Base-by-base conservation (phyloP, 2,888 invertebrate genomes). In the Sialis lutaria region DNA sequence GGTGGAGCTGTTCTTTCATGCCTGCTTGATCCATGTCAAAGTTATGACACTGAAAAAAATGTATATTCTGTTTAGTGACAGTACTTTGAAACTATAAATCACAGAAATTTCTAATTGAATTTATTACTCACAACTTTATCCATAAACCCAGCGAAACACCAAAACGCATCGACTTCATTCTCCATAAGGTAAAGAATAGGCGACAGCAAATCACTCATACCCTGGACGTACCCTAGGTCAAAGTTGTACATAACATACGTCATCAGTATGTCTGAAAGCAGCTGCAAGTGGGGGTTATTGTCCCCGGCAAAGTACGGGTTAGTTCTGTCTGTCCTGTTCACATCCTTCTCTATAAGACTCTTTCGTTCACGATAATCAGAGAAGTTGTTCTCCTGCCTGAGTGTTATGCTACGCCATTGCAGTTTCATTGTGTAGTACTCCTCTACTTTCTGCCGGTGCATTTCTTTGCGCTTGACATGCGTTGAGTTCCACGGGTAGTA, bases 221-320 rank as follows among this genome's bases (percentile, higher is more conserved):
- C 98, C 64, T 90, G 90, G 2, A 90, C 90, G 57, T 90, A 91
- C 9, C 91, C 97, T 55, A 98, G 70, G 68, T 98, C 96, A 63
- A 97, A 97, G 70, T 97, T 93, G 62, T 92, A 96, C 96, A 97
- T 96, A 37, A 92, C 85, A 61, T 97, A 98, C 0, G 97, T 97
- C 90, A 97, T 90, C 4, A 98, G 73, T 54, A 98, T 89, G 59
- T 96, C 92, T 55, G 87, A 80, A 4, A 98, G 66, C 9, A 85
- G 73, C 48, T 75, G 70, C 46, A 97, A 66, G 64, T 97, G 93
- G 0, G 84, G 79, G 65, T 96, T 96, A 55, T 88, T 78, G 51
- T 93, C 92, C 1, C 95, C 96, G n/a, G 88, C 81, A 64, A 82
- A 98, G 65, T 85, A 97, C 6, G 82, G 79, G 56, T 89, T 79